Evolutionary conservation across 2,113 vertebrate genomes (phyloP).

Genomic region (Numida meleagris): DNA sequence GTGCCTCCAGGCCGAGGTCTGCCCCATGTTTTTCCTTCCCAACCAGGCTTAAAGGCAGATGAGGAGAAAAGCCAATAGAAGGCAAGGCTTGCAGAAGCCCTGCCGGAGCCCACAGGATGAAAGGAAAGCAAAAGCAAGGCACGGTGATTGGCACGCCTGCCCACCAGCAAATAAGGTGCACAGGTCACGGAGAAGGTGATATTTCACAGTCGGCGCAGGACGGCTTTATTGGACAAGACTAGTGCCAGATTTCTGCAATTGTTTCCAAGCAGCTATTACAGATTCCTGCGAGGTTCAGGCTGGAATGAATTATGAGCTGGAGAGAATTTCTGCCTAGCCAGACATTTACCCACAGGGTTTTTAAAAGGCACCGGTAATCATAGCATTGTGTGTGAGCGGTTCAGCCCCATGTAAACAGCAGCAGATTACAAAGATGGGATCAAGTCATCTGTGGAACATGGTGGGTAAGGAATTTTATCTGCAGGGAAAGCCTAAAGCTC

Average conservation of each 20-base stretch:
- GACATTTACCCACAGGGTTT: slow-evolving; percentile 22
- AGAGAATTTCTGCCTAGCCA: slow-evolving; percentile 19
- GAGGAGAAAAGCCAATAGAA: background rate
- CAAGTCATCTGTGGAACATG: background rate
- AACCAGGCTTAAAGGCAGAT: background rate
- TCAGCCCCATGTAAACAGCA: slow-evolving; percentile 35
- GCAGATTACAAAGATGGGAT: background rate
- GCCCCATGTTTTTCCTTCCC: background rate
- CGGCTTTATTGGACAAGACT: background rate
- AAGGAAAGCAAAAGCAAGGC: background rate
- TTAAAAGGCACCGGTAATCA: slow-evolving; percentile 24
- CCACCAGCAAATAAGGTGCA: background rate
- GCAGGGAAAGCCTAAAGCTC: background rate
- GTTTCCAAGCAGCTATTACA: background rate
- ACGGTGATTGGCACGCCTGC: background rate
- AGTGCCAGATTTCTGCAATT: background rate
- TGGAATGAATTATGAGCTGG: background rate
- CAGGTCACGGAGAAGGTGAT: background rate
- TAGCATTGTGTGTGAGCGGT: background rate
- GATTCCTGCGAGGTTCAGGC: background rate
- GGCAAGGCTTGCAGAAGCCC: background rate
- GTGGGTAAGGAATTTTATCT: background rate
- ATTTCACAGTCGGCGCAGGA: background rate
- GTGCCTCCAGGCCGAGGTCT: background rate
- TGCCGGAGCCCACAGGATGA: background rate